Evolutionary conservation across 1,140 invertebrate species (phyloP), one percentile per base, ranked within the genome.

Genomic region (Potamilus streckersoni): DNA sequence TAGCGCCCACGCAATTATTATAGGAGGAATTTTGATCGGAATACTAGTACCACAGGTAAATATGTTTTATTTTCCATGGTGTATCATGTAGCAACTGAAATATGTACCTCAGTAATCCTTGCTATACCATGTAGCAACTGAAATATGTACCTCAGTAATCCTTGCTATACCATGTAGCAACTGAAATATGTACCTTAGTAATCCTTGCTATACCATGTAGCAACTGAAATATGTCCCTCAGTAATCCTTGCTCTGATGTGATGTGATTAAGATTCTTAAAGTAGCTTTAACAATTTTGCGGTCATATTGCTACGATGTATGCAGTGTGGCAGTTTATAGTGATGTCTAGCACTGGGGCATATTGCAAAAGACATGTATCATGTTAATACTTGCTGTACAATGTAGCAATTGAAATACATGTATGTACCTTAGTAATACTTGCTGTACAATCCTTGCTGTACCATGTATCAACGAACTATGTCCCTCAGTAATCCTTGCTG

Each of bases 11-110:
- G 76, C 80, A 8, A 70, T 84, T 58, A 70, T 82, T 56, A 79
- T 84, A 20, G 82, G 83, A 1, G 84, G 81, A 27, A 66, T 77
- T 12, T n/a, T 81, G 55, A 49, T 85, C 14, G 83, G 76, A 16
- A 70, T 85, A 17, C 65, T 85, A 16, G 63, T 86, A 59, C 83
- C 82, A 63, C 84, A 86, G 83, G 84, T 85, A 71, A 66, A 27
- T 55, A 62, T 13, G 15, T 31, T 58, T 17, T 31, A 4, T 59
- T 55, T 64, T 62, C 60, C 19, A 11, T 62, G 19, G 4, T 23
- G 19, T 19, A 62, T 8, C 60, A 19, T 62, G 19, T 62, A n/a
- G 6, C 23, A n/a, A n/a, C 8, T 62, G 6, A 62, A n/a, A 38
- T 23, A 55, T 19, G 17, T 31, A 38, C 12, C n/a, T 12, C n/a